Percentiles rank a stretch among this genome's conserved stretches.
Evolutionary conservation across 2,888 invertebrate species (phyloP).

Genomic region (Cheilosia soror): DNA sequence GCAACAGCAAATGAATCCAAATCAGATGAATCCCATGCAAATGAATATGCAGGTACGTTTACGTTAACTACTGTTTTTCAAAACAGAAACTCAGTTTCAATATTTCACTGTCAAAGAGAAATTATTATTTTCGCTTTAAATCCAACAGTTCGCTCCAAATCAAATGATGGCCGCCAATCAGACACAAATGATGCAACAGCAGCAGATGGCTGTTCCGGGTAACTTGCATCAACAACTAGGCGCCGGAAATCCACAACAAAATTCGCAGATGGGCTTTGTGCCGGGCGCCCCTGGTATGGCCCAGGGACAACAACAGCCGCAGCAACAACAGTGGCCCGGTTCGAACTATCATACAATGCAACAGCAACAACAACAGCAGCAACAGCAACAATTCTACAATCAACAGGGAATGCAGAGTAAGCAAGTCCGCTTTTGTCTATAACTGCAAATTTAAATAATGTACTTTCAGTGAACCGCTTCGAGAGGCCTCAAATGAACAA

Average conservation of each 20-base stretch:
- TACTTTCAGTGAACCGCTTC: conserved; percentile 82
- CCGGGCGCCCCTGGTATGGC: conserved; percentile 82
- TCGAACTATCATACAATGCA: conserved; percentile 81
- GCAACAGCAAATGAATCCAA: conserved; percentile 80
- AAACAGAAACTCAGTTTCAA: not conserved
- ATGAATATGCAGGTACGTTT: conserved; percentile 82
- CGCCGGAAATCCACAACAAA: conserved; percentile 80
- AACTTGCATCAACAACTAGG: conserved; percentile 81
- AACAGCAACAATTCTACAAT: conserved; percentile 80
- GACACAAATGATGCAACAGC: conserved; percentile 82
- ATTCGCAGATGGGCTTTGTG: conserved; percentile 82
- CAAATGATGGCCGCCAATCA: conserved; percentile 82
- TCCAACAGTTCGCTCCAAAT: conserved; percentile 83
- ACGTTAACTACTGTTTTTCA: not conserved
- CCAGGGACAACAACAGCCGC: conserved; percentile 83
- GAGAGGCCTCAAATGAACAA: conserved; percentile 86
- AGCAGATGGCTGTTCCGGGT: conserved; percentile 81
- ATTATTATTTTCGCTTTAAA: conserved; percentile 36
- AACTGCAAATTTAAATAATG: not conserved
- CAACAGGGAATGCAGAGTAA: conserved; percentile 82
- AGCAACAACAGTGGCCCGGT: conserved; percentile 84
- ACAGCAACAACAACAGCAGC: conserved; percentile 77
- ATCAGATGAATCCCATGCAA: conserved; percentile 82
- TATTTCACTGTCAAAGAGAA: not conserved
- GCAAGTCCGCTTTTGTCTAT: conserved; percentile 9